Evolutionary conservation across 2,888 invertebrate species (phyloP).

Genomic region (Ligdia adustata): DNA sequence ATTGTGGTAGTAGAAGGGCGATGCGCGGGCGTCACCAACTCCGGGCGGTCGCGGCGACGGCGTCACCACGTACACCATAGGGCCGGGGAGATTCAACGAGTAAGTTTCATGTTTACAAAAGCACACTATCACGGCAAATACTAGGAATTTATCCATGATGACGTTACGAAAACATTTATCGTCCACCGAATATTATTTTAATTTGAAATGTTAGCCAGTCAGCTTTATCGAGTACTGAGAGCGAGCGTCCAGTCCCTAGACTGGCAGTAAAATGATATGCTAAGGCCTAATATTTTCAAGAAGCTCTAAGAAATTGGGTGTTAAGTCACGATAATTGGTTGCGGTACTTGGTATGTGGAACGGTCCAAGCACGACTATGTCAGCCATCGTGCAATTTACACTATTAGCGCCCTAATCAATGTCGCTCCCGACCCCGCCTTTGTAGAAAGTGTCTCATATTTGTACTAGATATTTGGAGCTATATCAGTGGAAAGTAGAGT

Average conservation of each 20-base stretch:
- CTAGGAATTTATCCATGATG: constrained; percentile 57
- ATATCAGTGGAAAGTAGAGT: constrained; percentile 42
- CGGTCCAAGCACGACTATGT: constrained; percentile 66
- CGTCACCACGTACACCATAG: constrained; percentile 74
- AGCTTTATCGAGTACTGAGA: constrained; percentile 29
- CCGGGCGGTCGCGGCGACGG: constrained; percentile 57
- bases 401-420: constrained; percentile 70
- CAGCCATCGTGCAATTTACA: constrained; percentile 70
- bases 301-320: constrained; percentile 45
- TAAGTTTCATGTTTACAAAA: constrained; percentile 45
- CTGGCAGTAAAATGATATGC: constrained; percentile 64
- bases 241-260: constrained; percentile 55
- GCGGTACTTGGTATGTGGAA: constrained; percentile 77
- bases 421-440: constrained; percentile 51
- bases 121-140: constrained; percentile 52
- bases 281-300: constrained; percentile 52
- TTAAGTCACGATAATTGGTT: constrained; percentile 77
- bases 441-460: constrained; percentile 79
- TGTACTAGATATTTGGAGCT: constrained; percentile 59
- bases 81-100: constrained; percentile 60
- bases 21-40: constrained; percentile 58
- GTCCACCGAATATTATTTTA: too few relatives aligned
- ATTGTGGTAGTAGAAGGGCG: constrained; percentile 74
- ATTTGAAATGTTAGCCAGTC: background rate
- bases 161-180: constrained; percentile 47